Percentiles rank a stretch among this genome's conserved stretches.
Conservation (phyloP, 1,140 invertebrate genomes). For the Drosophila jambulina region DNA sequence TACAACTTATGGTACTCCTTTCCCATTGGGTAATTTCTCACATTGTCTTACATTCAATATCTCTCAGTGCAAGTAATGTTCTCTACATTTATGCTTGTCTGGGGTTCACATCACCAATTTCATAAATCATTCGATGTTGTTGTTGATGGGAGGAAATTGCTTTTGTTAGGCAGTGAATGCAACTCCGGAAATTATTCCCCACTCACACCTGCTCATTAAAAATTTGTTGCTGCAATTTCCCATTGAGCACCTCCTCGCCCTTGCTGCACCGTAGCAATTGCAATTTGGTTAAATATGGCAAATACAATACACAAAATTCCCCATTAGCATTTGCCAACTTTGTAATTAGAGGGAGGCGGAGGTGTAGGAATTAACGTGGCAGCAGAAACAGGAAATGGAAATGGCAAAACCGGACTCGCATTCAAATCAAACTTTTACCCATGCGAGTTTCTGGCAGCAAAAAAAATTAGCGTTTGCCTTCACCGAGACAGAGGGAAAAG, state of each 20-base stretch:
- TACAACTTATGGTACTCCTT: too few relatives aligned
- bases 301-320: constrained; percentile 57
- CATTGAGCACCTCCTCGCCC: constrained; percentile 4
- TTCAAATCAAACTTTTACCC: constrained; percentile 55
- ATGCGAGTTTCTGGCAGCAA: constrained; percentile 30
- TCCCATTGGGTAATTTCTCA: not conserved
- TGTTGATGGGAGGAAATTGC: constrained; percentile 76
- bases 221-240: constrained; percentile 48
- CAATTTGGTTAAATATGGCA: constrained; percentile 54
- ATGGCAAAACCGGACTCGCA: constrained; percentile 23
- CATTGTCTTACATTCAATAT: not conserved
- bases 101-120: constrained; percentile 48
- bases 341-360: constrained; percentile 63
- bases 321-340: constrained; percentile 74
- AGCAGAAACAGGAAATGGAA: constrained; percentile 11
- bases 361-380: constrained; percentile 15
- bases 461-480: constrained; percentile 16
- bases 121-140: constrained; percentile 73
- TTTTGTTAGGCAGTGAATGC: constrained; percentile 69
- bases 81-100: constrained; percentile 43
- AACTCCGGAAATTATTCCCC: constrained; percentile 69
- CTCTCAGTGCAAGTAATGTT: constrained; percentile 13
- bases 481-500: not conserved
- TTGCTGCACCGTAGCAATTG: constrained; percentile 13
- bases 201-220: constrained; percentile 59